Conservation (phyloP, 2,113 vertebrate genomes). For the Myanophis thanlyinensis region DNA sequence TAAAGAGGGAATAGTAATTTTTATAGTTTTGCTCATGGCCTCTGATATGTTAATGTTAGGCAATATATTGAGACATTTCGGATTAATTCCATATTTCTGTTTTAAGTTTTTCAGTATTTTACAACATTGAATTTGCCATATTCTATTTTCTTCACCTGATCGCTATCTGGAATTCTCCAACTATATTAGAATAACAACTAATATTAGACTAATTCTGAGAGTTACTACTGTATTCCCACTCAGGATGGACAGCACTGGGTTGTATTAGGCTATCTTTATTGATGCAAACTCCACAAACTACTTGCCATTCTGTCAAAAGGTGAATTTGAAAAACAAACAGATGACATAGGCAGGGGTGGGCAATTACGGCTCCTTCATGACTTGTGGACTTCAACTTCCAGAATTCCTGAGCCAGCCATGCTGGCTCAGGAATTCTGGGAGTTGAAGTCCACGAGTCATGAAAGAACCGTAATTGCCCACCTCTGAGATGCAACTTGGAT, state of each 20-base stretch:
- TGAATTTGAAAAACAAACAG: not conserved
- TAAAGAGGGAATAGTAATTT: not conserved
- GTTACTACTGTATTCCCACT: not conserved
- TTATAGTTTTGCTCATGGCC: not conserved
- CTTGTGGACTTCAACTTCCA: no score
- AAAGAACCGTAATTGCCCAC: no score
- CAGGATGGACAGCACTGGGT: not conserved
- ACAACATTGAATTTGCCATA: not conserved
- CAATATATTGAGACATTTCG: not conserved
- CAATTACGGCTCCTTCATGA: no score
- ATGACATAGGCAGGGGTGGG: no score
- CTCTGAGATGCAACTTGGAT: accelerated
- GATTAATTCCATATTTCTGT: not conserved
- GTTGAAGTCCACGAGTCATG: no score
- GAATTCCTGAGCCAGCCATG: no score
- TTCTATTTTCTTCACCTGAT: not conserved
- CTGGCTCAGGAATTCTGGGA: no score
- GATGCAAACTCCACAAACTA: not conserved
- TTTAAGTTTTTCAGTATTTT: not conserved
- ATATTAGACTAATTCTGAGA: not conserved
- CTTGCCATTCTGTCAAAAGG: not conserved
- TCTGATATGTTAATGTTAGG: not conserved
- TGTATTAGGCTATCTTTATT: not conserved
- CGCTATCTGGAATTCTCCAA: not conserved
- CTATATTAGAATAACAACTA: not conserved